Conservation (phyloP, 2,888 invertebrate genomes). For the Thera obeliscata region DNA sequence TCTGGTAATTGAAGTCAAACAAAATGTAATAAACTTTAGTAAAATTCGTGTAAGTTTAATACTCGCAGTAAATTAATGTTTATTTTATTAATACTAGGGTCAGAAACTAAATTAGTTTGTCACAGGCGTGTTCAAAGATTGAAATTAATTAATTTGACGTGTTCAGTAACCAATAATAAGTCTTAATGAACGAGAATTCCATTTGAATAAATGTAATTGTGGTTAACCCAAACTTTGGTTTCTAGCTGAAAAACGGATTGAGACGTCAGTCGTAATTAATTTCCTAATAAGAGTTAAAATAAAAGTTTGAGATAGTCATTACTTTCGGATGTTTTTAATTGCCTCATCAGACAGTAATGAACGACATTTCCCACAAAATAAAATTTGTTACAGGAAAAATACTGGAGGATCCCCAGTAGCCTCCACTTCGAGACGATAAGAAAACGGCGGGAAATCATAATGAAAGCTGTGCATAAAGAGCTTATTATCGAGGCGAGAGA, state of each 20-base stretch:
- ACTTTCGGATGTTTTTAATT: slow-evolving; percentile 6
- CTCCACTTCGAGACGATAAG: slow-evolving; percentile 83
- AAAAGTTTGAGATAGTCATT: slow-evolving; percentile 10
- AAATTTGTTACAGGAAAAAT: slow-evolving; percentile 86
- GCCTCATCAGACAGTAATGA: slow-evolving; percentile 14
- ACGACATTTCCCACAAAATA: slow-evolving; percentile 21
- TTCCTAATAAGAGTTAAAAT: slow-evolving; percentile 10
- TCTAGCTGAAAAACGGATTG: slow-evolving; percentile 14
- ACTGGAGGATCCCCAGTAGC: slow-evolving; percentile 93
- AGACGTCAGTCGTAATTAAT: slow-evolving; percentile 17
- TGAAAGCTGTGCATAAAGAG: slow-evolving; percentile 82
- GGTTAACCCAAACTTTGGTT: slow-evolving; percentile 8
- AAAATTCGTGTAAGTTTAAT: slow-evolving; percentile 7
- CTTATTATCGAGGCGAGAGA: slow-evolving; percentile 60
- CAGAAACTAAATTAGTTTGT: slow-evolving; percentile 6
- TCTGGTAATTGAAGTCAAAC: slow-evolving; percentile 23
- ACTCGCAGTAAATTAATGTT: slow-evolving; percentile 14
- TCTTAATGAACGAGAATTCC: slow-evolving; percentile 18
- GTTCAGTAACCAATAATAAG: slow-evolving; percentile 22
- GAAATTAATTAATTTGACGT: slow-evolving; percentile 16
- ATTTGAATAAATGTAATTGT: slow-evolving; percentile 20
- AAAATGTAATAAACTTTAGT: slow-evolving; percentile 12
- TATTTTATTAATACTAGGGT: slow-evolving; percentile 7
- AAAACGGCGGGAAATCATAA: slow-evolving; percentile 82
- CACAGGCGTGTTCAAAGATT: slow-evolving; percentile 2